Evolutionary conservation across 2,113 vertebrate genomes (phyloP).

Genomic region (Cryptomyrus ogoouensis): DNA sequence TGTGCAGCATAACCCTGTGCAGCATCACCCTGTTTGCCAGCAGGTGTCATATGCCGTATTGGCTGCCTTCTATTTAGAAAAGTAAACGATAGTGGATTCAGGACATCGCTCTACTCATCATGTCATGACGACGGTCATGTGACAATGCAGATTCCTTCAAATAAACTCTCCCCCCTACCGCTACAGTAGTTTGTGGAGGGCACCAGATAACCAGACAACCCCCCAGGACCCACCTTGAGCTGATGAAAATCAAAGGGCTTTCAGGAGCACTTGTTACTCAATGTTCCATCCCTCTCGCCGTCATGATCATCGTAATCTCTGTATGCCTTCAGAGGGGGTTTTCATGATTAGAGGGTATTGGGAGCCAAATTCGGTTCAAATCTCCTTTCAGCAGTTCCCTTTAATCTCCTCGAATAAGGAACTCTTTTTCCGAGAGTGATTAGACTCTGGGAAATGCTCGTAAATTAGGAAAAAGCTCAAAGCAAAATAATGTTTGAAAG

Average conservation of each 20-base stretch:
- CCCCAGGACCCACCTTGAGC: conserved; percentile 14
- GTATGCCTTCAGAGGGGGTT: conserved; percentile 11
- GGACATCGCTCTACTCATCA: not conserved
- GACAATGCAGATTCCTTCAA: not conserved
- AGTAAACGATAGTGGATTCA: not conserved
- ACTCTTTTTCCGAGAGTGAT: conserved; percentile 5
- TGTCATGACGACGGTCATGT: not conserved
- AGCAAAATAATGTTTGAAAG: conserved; percentile 4
- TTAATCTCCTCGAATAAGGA: conserved; percentile 21
- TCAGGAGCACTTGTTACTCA: conserved; percentile 16
- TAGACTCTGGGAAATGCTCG: conserved; percentile 7
- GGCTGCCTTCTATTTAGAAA: not conserved
- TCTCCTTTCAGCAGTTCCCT: conserved; percentile 15
- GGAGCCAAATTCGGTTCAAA: conserved; percentile 14
- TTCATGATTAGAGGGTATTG: conserved; percentile 20
- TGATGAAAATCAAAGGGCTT: conserved; percentile 24
- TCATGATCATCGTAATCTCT: conserved; percentile 20
- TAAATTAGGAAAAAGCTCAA: conserved; percentile 5
- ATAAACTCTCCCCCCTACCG: not conserved
- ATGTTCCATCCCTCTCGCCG: not conserved
- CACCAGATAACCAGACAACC: conserved; percentile 17
- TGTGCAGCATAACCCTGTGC: not conserved
- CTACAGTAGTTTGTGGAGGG: not conserved
- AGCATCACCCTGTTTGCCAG: not conserved
- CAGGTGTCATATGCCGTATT: not conserved